phyloP scores from a whole-genome alignment of 2,797 vertebrate species.

The Girardinus metallicus region DNA sequence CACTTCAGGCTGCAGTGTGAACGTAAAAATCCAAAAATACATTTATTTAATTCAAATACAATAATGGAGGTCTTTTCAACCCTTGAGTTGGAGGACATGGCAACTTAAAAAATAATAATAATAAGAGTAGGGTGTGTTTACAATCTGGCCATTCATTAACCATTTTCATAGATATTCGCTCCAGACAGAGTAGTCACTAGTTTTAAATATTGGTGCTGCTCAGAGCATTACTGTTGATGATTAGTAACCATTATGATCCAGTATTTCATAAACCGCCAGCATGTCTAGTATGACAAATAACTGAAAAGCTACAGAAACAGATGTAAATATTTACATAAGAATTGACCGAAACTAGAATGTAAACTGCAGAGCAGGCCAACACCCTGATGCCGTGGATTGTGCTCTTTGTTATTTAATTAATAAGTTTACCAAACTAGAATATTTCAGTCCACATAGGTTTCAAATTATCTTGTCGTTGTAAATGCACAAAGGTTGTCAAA shows the following conservation, averaged over 20 bases:
- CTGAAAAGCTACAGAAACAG: neutral
- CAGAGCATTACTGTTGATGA: neutral
- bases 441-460: neutral
- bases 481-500: neutral
- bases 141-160: neutral
- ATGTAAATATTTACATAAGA: neutral
- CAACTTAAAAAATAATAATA: neutral
- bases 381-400: neutral
- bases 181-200: neutral
- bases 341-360: neutral
- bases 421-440: neutral
- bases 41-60: neutral
- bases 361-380: neutral
- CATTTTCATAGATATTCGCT: neutral
- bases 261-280: neutral
- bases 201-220: neutral
- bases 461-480: neutral
- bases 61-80: neutral
- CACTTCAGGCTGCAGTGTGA: too few species aligned
- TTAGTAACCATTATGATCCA: neutral
- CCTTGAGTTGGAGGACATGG: neutral
- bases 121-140: neutral
- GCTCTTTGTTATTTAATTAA: neutral
- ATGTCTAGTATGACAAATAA: neutral
- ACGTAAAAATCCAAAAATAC: neutral